Percentiles rank a stretch among this genome's conserved stretches.
Conservation (phyloP, 2,113 vertebrate species). For the Chionodraco myersi region DNA sequence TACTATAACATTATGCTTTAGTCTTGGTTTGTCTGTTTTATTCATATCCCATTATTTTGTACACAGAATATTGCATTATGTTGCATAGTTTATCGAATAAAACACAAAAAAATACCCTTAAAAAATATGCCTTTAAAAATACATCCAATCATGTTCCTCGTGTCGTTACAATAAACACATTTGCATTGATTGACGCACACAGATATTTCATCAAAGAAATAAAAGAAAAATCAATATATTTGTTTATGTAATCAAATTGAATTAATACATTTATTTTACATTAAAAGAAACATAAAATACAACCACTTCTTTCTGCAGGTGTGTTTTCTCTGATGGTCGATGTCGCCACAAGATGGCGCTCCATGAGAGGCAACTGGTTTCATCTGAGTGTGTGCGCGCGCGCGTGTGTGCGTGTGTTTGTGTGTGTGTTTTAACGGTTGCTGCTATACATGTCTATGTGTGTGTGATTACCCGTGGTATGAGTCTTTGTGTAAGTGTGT, state of each 20-base stretch:
- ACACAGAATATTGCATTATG: background rate
- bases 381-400: slow-evolving; percentile 6
- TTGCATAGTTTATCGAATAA: background rate
- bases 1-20: too few relatives aligned
- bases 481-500: slow-evolving; percentile 35
- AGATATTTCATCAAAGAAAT: too few relatives aligned
- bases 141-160: too few relatives aligned
- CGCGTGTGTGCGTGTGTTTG: background rate
- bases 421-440: slow-evolving; percentile 11
- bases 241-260: too few relatives aligned
- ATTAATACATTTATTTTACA: too few relatives aligned
- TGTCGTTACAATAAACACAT: too few relatives aligned
- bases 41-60: background rate
- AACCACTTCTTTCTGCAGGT: background rate
- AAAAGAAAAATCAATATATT: too few relatives aligned
- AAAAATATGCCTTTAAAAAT: too few relatives aligned
- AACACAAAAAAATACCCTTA: too few relatives aligned
- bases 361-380: slow-evolving; percentile 46
- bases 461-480: slow-evolving; percentile 32
- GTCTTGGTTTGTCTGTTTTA: background rate
- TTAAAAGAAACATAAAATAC: background rate
- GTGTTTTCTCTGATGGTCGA: background rate
- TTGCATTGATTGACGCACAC: too few relatives aligned
- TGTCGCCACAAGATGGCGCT: slow-evolving; percentile 67
- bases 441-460: slow-evolving; percentile 32